Base-by-base conservation (phyloP, 2,113 vertebrate genomes). In the Indri indri region DNA sequence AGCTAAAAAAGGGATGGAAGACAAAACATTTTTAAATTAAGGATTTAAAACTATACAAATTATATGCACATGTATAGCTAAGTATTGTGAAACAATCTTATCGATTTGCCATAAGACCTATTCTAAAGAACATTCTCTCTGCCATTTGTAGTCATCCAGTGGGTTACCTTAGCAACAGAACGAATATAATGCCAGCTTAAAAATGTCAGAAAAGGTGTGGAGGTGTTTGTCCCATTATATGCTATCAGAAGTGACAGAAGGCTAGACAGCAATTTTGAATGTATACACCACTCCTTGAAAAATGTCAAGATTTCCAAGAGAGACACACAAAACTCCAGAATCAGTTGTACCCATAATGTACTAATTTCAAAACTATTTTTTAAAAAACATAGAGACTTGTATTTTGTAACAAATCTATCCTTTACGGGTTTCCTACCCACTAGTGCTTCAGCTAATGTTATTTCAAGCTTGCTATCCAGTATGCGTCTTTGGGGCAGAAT, bases 101-200 rank as follows among this genome's bases (percentile, higher is more conserved):
- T 27, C 17, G n/a, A 65, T 91, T 95, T 88, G 40, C 77, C 74
- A 47, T 25, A 74, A 18, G 45, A 77, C 45, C 42, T 71, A 74
- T 85, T 85, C 70, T 92, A 71, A 96, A 94, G 42, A 71, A 10
- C 76, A 76, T 45, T 92, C 70, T 90, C 57, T 77, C 34, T 59
- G 40, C 59, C 80, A 30, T 63, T 54, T 76, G 9, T 42, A 40
- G 11, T 63, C 37, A 95, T 1, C 17, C 57, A 13, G 30, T 20
- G 47, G 34, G 80, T 92, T 90, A 88, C 95, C 81, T 92, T 94
- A 97, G 77, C 93, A 96, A 95, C 54, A 11, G 14, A 92, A 90
- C n/a, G 34, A 91, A 73, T 12, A 52, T n/a, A 90, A 66, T 17
- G 52, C 32, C 23, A 76, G 70, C 25, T 96, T 95, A 25, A 76